phyloP scores from a whole-genome alignment of 2,888 invertebrate genomes.

The Drosophila koepferae region DNA sequence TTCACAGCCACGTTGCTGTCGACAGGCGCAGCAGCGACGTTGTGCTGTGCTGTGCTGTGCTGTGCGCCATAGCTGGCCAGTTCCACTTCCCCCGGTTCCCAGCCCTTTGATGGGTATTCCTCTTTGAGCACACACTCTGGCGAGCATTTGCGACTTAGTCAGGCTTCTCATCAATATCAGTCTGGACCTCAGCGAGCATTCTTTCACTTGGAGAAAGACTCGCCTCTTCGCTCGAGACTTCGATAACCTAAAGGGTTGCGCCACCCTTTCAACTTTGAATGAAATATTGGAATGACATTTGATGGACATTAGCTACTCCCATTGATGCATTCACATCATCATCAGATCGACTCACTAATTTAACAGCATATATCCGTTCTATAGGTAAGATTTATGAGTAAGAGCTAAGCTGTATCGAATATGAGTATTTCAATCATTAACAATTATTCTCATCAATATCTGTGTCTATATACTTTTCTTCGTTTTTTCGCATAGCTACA shows the following conservation, averaged over 20 bases:
- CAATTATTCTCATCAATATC: neutral
- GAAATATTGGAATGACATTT: neutral
- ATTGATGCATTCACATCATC: no score
- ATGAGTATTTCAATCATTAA: no score
- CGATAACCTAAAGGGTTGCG: neutral
- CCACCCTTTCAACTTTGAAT: neutral
- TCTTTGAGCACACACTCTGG: constrained; percentile 65
- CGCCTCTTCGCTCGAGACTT: neutral
- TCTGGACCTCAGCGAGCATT: neutral
- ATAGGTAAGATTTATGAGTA: neutral
- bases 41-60: neutral
- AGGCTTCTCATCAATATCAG: neutral
- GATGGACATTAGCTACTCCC: neutral
- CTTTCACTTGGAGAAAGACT: neutral
- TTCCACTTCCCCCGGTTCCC: constrained; percentile 7
- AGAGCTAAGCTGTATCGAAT: neutral
- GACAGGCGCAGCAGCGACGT: constrained; percentile 8
- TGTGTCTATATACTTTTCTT: neutral
- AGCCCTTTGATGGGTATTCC: constrained; percentile 27
- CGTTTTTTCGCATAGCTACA: no score
- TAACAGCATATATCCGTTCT: no score
- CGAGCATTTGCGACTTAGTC: constrained; percentile 41
- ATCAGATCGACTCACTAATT: no score
- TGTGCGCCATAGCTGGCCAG: constrained; percentile 13
- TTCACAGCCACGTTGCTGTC: constrained; percentile 42